Conservation (phyloP, 1,140 invertebrate species). For the Calycopis cecrops region DNA sequence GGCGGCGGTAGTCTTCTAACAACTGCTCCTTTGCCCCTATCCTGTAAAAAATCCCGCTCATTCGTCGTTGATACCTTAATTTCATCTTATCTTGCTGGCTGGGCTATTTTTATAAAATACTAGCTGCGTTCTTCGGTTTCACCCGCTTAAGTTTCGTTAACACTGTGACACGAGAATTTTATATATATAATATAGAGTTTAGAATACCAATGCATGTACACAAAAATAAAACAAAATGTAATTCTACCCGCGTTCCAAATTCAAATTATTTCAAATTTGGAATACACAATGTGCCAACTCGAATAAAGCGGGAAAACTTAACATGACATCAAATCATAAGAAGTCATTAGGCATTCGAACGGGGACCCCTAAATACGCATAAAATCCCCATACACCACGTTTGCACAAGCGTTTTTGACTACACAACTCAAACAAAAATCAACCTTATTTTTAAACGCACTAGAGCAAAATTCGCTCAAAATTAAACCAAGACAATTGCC, state of each 20-base stretch:
- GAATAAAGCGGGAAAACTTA: conserved; percentile 28
- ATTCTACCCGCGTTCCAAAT: conserved; percentile 22
- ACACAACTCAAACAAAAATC: conserved; percentile 5
- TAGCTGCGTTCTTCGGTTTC: too few species aligned
- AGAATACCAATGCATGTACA: too few species aligned
- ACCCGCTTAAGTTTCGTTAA: too few species aligned
- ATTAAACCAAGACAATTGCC: conserved; percentile 23
- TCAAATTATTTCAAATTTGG: conserved; percentile 18
- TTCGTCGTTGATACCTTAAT: too few species aligned
- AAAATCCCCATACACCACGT: conserved; percentile 27
- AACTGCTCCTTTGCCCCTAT: too few species aligned
- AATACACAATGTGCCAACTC: conserved; percentile 13
- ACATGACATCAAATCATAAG: conserved; percentile 35
- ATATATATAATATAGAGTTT: too few species aligned
- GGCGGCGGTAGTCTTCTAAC: too few species aligned
- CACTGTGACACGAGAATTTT: too few species aligned
- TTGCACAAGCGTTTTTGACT: conserved; percentile 24
- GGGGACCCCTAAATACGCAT: conserved; percentile 27
- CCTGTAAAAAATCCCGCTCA: too few species aligned
- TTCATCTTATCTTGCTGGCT: too few species aligned
- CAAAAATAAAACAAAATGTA: too few species aligned
- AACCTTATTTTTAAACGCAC: background rate
- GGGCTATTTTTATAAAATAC: too few species aligned
- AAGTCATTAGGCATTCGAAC: conserved; percentile 32
- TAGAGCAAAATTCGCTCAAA: background rate